phyloP scores from a whole-genome alignment of 2,797 vertebrate species.

The Sebastes steindachneri region DNA sequence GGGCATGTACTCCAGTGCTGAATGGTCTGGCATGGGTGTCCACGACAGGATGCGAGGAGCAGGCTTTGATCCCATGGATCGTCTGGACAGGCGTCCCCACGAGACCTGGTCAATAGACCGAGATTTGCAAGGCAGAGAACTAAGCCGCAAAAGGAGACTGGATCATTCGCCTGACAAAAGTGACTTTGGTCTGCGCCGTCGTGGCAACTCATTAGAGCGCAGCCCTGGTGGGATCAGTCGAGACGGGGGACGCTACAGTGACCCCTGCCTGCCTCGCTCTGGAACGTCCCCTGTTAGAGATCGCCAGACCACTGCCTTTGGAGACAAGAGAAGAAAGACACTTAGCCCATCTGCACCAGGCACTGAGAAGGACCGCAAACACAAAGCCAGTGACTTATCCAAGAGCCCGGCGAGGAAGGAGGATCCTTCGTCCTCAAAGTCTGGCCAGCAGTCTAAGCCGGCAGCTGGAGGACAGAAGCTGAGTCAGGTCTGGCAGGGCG shows the following conservation, averaged over 20 bases:
- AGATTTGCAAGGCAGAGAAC: constrained; percentile 88
- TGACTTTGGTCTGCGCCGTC: constrained; percentile 86
- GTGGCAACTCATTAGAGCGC: constrained; percentile 83
- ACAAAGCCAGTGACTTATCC: constrained; percentile 78
- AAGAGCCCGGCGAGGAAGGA: constrained; percentile 86
- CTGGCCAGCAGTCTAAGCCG: constrained; percentile 64
- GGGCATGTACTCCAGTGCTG: constrained; percentile 87
- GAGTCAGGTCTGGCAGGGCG: constrained; percentile 93
- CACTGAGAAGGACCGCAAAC: constrained; percentile 70
- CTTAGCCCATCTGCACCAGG: constrained; percentile 47
- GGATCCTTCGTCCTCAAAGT: constrained; percentile 65
- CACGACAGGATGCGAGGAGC: constrained; percentile 89
- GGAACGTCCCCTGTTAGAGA: constrained; percentile 87
- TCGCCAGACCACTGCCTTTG: constrained; percentile 82
- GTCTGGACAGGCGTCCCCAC: constrained; percentile 84
- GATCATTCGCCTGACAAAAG: constrained; percentile 90
- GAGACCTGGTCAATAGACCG: constrained; percentile 92
- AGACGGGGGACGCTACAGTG: constrained; percentile 87
- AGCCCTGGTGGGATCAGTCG: constrained; percentile 89
- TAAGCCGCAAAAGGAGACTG: constrained; percentile 87
- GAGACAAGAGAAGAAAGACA: constrained; percentile 78
- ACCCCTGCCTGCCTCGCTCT: constrained; percentile 84
- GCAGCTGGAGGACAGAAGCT: constrained; percentile 82
- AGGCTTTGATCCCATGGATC: constrained; percentile 89
- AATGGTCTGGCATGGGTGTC: constrained; percentile 89